phyloP scores from a whole-genome alignment of 2,797 vertebrate species.

The Hapalemur alaotrensis region DNA sequence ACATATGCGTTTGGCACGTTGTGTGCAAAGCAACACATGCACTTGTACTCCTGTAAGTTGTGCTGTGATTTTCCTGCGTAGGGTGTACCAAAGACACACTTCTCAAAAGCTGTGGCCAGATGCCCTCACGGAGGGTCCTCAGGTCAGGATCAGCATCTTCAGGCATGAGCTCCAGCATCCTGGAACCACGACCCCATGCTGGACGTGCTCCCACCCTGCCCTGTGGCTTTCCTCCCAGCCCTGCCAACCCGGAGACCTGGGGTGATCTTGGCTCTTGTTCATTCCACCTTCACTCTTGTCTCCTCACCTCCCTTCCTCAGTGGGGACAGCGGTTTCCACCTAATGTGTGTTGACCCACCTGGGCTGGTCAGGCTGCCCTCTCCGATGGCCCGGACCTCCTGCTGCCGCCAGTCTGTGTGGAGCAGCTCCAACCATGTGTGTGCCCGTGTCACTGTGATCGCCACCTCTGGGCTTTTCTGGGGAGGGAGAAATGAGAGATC shows the following conservation, averaged over 20 bases:
- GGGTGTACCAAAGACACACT: not conserved
- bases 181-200: rapidly evolving
- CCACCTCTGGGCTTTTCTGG: not conserved
- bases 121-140: not conserved
- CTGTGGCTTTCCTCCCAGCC: not conserved
- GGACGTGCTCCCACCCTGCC: not conserved
- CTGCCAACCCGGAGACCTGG: rapidly evolving
- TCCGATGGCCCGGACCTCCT: not conserved
- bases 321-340: not conserved
- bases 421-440: not conserved
- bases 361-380: not conserved
- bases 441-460: rapidly evolving
- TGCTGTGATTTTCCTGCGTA: no score
- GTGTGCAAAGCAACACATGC: not conserved
- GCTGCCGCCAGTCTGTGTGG: not conserved
- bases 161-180: not conserved
- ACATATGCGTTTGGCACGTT: not conserved
- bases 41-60: not conserved
- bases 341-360: not conserved
- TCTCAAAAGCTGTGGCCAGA: not conserved
- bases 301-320: not conserved
- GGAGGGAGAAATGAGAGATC: not conserved
- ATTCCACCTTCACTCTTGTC: no score
- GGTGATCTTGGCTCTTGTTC: not conserved
- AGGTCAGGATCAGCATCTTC: not conserved